Evolutionary conservation across 1,140 invertebrate species (phyloP).

Genomic region (Drosophila nannoptera): DNA sequence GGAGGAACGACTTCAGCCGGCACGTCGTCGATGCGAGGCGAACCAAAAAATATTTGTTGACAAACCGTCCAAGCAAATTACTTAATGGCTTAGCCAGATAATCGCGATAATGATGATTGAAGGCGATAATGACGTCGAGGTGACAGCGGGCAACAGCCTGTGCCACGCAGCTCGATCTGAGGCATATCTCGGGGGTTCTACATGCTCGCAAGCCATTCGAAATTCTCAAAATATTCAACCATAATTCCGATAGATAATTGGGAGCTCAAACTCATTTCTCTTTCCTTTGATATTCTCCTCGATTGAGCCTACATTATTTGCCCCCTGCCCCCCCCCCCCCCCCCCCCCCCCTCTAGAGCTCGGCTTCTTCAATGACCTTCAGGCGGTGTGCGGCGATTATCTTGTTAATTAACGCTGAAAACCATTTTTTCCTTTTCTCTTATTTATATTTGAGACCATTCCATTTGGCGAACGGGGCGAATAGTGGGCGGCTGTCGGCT

Average conservation of each 20-base stretch:
- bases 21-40: slow-evolving; percentile 9
- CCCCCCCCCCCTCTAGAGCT: neutral
- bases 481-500: slow-evolving; percentile 32
- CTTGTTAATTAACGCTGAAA: slow-evolving; percentile 60
- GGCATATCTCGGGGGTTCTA: too few relatives aligned
- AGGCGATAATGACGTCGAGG: slow-evolving; percentile 32
- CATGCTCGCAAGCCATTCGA: too few relatives aligned
- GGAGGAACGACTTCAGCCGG: slow-evolving; percentile 32
- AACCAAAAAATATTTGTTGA: slow-evolving; percentile 49
- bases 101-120: slow-evolving; percentile 39
- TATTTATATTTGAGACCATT: slow-evolving; percentile 14
- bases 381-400: slow-evolving; percentile 53
- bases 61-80: slow-evolving; percentile 58
- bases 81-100: slow-evolving; percentile 54
- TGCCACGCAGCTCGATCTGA: too few relatives aligned
- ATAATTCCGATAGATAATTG: too few relatives aligned
- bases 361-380: neutral
- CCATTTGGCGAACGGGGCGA: slow-evolving; percentile 23
- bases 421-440: neutral
- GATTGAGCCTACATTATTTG: neutral
- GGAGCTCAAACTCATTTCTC: neutral
- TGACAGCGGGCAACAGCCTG: too few relatives aligned
- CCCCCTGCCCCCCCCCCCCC: too few relatives aligned
- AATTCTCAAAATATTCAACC: too few relatives aligned
- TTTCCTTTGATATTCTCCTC: neutral